Percentiles rank a stretch among this genome's conserved stretches.
These are phyloP conservation scores for Heptranchias perlo DNA, from an alignment of 2,113 vertebrate genomes.

Conservation along the genomic window DNA sequence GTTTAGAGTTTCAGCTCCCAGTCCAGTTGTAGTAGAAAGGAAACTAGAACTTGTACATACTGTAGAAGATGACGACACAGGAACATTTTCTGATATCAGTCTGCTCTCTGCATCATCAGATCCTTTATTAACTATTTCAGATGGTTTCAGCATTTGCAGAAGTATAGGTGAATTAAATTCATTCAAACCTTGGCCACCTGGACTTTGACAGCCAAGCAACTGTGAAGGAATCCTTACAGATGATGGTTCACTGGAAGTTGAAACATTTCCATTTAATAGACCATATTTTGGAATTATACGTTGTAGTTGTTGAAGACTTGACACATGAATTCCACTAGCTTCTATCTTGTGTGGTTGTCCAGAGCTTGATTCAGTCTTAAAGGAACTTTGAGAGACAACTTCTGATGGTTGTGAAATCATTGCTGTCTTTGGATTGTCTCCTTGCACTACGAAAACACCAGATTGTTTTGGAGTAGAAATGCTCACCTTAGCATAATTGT, in stretches of 20 bases:
- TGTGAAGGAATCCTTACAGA: not conserved
- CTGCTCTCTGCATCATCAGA: not conserved
- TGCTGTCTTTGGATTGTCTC: not conserved
- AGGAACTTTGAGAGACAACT: not conserved
- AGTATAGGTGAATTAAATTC: constrained; percentile 6
- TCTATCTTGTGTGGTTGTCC: not conserved
- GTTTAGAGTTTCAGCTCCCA: not conserved
- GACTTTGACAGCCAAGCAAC: not conserved
- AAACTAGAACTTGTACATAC: not conserved
- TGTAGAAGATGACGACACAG: too few species aligned
- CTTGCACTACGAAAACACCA: not conserved
- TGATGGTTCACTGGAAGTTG: not conserved
- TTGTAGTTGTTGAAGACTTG: not conserved
- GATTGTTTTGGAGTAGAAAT: not conserved
- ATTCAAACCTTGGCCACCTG: not conserved
- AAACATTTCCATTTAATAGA: not conserved
- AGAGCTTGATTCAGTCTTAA: not conserved
- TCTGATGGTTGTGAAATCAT: not conserved
- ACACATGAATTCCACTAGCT: not conserved
- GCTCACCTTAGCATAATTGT: constrained; percentile 17
- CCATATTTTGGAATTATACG: not conserved
- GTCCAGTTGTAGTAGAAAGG: not conserved
- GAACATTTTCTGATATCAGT: not conserved
- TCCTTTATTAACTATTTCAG: not conserved
- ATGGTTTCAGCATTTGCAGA: constrained; percentile 23